Evolutionary conservation across 2,888 invertebrate genomes (phyloP), one percentile per base, ranked within the genome.

Genomic region (Eupeodes luniger): DNA sequence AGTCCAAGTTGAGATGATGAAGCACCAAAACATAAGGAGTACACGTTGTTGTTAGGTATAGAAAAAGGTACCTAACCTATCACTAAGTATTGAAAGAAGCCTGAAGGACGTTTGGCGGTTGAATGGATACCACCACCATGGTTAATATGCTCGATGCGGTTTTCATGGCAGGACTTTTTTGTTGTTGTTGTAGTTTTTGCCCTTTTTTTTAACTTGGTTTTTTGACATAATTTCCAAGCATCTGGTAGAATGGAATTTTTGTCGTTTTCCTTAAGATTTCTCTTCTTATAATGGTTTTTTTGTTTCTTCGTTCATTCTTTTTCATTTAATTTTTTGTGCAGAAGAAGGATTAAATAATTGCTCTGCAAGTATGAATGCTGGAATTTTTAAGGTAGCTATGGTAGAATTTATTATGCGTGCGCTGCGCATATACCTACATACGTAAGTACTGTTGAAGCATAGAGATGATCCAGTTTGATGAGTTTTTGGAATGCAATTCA

Each of bases 31-130:
- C 36, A 40, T 61, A 74, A 53, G 49, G 34, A 55, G 53, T 36
- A 27, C 27, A 27, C 27, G 27, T 27, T 27, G 27, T 27, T 27
- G 27, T 3, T 64, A 44, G 53, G n/a, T 55, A 55, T 64, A 75
- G 36, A 16, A 14, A 36, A 14, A n/a, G 61, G 72, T 72, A 59
- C 59, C 57, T 72, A 59, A 72, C 72, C 72, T 53, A 72, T n/a
- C 47, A 47, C 59, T 70, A 55, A 55, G 47, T 59, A 72, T 59
- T 34, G 61, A 85, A 66, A 74, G 78, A 81, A 75, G 85, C 85
- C 88, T 85, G 88, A 88, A 88, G 88, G 88, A 88, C 88, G 85
- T 88, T 85, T 85, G 81, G 81, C 61, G 84, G 85, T 78, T 81
- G 78, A 81, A 40, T 81, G 57, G 77, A 84, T 76, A 77, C 83